Conservation (phyloP, 2,113 vertebrate species). For the Pelvicachromis taeniatus region DNA sequence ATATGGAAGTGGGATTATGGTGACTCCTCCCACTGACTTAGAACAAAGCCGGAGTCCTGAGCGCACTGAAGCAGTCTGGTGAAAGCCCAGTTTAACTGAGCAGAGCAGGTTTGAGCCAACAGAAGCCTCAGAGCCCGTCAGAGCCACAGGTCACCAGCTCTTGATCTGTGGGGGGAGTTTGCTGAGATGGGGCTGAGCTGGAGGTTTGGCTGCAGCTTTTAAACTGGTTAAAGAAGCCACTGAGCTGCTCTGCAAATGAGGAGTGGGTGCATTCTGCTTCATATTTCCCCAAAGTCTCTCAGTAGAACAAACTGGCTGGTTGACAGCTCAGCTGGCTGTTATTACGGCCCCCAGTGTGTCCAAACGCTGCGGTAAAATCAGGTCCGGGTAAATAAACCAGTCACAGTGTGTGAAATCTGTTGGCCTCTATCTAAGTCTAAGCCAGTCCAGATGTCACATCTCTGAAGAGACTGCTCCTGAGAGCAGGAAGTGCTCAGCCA, state of each 20-base stretch:
- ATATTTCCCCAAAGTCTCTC: accelerated
- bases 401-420: not conserved
- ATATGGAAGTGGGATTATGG: not conserved
- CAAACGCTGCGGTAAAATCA: not conserved
- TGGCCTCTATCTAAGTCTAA: not conserved
- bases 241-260: not conserved
- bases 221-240: not conserved
- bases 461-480: not conserved
- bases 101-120: not conserved
- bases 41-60: not conserved
- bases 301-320: not conserved
- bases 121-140: not conserved
- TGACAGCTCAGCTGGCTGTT: not conserved
- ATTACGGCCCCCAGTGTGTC: not conserved
- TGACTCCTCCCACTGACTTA: not conserved
- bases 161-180: not conserved
- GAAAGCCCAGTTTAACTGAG: not conserved
- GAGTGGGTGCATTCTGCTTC: not conserved
- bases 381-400: not conserved
- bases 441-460: not conserved
- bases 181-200: not conserved
- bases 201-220: not conserved
- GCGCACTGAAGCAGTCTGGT: not conserved
- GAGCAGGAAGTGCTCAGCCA: not conserved
- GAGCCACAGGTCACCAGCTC: not conserved